phyloP scores from a whole-genome alignment of 2,797 vertebrate species.

The Phoeniculus purpureus region DNA sequence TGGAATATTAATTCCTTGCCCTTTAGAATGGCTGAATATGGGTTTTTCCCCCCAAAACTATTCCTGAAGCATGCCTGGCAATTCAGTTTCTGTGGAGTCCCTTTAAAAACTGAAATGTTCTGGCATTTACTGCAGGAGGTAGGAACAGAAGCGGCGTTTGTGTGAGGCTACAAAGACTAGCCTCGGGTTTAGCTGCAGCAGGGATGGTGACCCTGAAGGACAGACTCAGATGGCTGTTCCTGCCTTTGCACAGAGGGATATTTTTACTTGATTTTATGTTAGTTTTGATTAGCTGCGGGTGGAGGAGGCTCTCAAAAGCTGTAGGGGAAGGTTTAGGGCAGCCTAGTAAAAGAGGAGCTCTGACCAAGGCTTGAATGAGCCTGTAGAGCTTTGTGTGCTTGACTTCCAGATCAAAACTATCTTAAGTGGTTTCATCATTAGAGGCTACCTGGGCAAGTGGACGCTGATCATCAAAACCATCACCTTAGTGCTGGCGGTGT shows the following conservation, averaged over 20 bases:
- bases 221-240: not conserved
- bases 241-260: not conserved
- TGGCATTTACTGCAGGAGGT: not conserved
- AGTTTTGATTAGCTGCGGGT: not conserved
- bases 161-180: not conserved
- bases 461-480: conserved; percentile 95
- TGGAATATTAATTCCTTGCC: not conserved
- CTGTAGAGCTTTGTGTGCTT: conserved; percentile 72
- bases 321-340: not conserved
- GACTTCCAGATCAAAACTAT: conserved; percentile 95
- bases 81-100: not conserved
- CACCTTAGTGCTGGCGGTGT: conserved; percentile 93
- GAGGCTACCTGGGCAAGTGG: conserved; percentile 97
- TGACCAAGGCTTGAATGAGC: conserved; percentile 50
- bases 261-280: not conserved
- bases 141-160: fast-evolving
- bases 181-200: not conserved
- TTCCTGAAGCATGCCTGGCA: not conserved
- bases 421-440: conserved; percentile 97
- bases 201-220: not conserved
- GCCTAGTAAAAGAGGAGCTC: conserved; percentile 17
- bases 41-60: not conserved
- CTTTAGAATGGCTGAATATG: not conserved
- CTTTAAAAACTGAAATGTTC: not conserved
- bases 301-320: not conserved